Conservation (phyloP, 2,888 invertebrate genomes). For the Sarcophaga rosellei region DNA sequence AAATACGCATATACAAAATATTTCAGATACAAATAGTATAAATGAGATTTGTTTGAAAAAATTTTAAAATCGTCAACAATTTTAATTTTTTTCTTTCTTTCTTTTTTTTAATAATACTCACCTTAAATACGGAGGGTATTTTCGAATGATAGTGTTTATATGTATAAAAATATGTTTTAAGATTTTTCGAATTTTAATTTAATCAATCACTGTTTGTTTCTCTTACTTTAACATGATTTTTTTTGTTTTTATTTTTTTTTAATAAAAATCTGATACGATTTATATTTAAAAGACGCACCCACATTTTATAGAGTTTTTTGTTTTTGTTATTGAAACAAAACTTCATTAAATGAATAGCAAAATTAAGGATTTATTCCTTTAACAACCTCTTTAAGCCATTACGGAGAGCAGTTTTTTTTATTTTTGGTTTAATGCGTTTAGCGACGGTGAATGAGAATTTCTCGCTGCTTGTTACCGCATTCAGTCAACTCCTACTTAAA, state of each 20-base stretch:
- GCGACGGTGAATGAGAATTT: constrained; percentile 57
- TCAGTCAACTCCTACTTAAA: constrained; percentile 62
- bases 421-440: constrained; percentile 20
- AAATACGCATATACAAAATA: constrained; percentile 5
- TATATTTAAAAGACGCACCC: constrained; percentile 1
- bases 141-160: no score
- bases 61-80: not conserved
- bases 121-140: not conserved
- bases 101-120: constrained; percentile 1
- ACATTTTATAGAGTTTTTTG: constrained; percentile 1
- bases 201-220: constrained; percentile 28
- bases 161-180: not conserved
- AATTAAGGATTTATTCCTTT: constrained; percentile 19
- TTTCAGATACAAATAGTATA: constrained; percentile 14
- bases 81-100: constrained; percentile 1
- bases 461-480: constrained; percentile 44
- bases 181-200: constrained; percentile 14
- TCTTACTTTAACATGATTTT: not conserved
- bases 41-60: constrained; percentile 18
- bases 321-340: constrained; percentile 16
- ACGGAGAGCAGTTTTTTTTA: not conserved
- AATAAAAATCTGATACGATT: constrained; percentile 12
- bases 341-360: not conserved
- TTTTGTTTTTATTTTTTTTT: not conserved
- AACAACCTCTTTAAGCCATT: not conserved